Evolutionary conservation across 64 coral and sea anemone species (phyloP).

Genomic region (Stichodactyla helianthus): DNA sequence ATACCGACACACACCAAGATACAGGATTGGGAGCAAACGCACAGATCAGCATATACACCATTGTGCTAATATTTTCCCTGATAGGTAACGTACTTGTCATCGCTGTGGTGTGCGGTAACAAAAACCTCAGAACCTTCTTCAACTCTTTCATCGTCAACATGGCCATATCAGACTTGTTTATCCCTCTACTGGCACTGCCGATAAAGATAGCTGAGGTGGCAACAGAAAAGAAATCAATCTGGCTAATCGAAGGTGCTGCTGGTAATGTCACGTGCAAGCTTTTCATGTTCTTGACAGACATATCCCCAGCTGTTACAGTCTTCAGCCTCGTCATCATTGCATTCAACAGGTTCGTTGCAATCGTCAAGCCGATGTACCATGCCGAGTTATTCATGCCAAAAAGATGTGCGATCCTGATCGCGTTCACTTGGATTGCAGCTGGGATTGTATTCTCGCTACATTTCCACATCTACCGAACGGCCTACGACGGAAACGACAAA

Average conservation of each 20-base stretch:
- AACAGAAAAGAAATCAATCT: not conserved
- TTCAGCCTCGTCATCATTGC: constrained; percentile 12
- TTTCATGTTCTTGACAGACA: not conserved
- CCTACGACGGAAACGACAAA: not conserved
- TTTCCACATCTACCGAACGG: not conserved
- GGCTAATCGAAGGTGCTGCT: not conserved
- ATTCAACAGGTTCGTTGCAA: constrained; percentile 1
- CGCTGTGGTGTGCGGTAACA: not conserved
- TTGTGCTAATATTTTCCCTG: not conserved
- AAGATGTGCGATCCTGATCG: not conserved
- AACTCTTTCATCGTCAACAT: constrained; percentile 7
- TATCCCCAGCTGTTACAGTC: not conserved
- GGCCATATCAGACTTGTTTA: constrained; percentile 9
- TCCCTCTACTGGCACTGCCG: not conserved
- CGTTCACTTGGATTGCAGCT: not conserved
- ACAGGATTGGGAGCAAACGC: not conserved
- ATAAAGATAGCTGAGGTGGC: not conserved
- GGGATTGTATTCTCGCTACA: not conserved
- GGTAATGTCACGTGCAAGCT: not conserved
- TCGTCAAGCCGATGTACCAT: not conserved
- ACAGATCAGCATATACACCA: not conserved
- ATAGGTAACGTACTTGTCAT: constrained; percentile 3
- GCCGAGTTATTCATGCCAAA: not conserved
- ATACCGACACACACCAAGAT: not conserved
- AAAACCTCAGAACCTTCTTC: not conserved